These are phyloP conservation scores for Mylabris phalerata DNA, from an alignment of 1,140 invertebrate genomes.

Conservation along the genomic window DNA sequence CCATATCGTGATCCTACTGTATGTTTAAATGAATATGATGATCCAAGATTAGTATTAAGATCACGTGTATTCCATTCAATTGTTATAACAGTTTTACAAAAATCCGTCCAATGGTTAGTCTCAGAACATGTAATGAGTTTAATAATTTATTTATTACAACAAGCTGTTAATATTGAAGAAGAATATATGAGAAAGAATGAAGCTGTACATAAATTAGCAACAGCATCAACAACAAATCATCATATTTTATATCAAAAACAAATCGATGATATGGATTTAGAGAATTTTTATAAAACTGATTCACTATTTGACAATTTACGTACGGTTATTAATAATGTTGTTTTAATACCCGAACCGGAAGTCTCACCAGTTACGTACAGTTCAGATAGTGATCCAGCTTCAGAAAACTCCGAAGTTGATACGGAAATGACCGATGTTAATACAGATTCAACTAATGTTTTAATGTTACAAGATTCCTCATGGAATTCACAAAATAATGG, in stretches of 20 bases:
- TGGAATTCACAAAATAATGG: constrained; percentile 12
- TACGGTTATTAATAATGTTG: constrained; percentile 51
- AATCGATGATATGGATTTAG: constrained; percentile 57
- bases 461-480: constrained; percentile 22
- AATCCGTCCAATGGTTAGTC: constrained; percentile 69
- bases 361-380: constrained; percentile 48
- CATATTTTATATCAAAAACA: constrained; percentile 13
- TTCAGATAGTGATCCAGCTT: constrained; percentile 58
- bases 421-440: constrained; percentile 35
- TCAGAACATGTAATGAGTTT: constrained; percentile 81
- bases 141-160: constrained; percentile 78
- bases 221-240: background rate
- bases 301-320: constrained; percentile 74
- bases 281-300: constrained; percentile 69
- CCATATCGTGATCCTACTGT: constrained; percentile 68
- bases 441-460: constrained; percentile 8
- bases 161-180: constrained; percentile 57
- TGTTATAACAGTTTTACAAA: constrained; percentile 75
- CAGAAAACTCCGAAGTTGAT: constrained; percentile 49
- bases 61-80: constrained; percentile 80
- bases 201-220: background rate
- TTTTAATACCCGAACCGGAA: constrained; percentile 51
- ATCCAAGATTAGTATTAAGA: constrained; percentile 63
- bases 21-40: constrained; percentile 59
- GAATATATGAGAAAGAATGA: background rate